Base-by-base conservation (phyloP, 2,888 invertebrate genomes). In the Hyppa rectilinea region DNA sequence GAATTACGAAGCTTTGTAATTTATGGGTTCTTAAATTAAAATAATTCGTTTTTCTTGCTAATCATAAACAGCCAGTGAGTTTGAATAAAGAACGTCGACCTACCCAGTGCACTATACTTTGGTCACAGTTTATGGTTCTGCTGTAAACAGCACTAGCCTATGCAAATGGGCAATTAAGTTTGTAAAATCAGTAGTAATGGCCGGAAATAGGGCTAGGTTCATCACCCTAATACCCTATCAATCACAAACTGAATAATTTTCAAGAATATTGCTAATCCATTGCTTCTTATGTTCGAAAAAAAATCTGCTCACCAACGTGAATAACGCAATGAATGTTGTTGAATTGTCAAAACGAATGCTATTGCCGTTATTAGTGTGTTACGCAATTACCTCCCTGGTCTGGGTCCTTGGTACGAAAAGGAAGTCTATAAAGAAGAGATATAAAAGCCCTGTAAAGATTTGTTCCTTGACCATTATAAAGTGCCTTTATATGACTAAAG, bases 11-110 rank as follows among this genome's bases (percentile, higher is more conserved):
- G 49, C 78, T 79, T 65, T 64, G 49, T 64, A 61, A 79, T 55
- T 78, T 75, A 80, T 71, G 71, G 45, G 34, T 80, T 67, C 56
- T 64, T 71, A 64, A 80, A 71, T 79, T 68, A 68, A 79, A 79
- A 75, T 80, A 62, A 75, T 80, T 59, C 2, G 61, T 71, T 80
- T 65, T 80, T 71, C 61, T 75, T 61, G 34, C 47, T 70, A 38
- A 66, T 75, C 61, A 75, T 68, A 71, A 71, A 65, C 68, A 58
- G 62, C 58, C 74, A 34, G 45, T 34, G 49, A 64, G 50, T 68
- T 63, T 68, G 61, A 66, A 65, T 63, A 67, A 52, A 75, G 47
- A 63, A 70, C 38, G 49, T 60, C 49, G 68, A 45, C 38, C 43
- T 38, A 61, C 47, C 36, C 49, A n/a, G n/a, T n/a, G n/a, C n/a